These are phyloP conservation scores for Micropoecilia bifurca DNA, from an alignment of 2,797 vertebrate species.

Conservation along the genomic window DNA sequence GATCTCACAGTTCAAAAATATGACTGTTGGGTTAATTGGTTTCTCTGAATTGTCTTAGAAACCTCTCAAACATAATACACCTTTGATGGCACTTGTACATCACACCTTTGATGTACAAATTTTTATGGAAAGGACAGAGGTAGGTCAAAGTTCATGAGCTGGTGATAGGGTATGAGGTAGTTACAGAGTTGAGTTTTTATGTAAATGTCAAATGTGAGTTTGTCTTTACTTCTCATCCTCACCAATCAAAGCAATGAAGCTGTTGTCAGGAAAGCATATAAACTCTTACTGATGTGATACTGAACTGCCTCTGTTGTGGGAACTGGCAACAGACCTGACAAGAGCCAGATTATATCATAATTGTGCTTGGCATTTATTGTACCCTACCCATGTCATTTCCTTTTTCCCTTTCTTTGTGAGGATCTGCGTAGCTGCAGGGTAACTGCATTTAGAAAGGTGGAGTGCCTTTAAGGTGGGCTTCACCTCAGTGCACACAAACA, in stretches of 20 bases:
- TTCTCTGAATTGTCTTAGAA: neutral
- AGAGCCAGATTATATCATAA: neutral
- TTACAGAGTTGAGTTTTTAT: neutral
- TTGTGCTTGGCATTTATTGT: neutral
- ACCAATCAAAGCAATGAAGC: neutral
- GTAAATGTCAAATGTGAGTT: neutral
- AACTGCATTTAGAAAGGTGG: conserved; percentile 28
- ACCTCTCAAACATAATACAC: neutral
- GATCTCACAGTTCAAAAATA: neutral
- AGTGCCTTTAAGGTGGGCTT: conserved; percentile 39
- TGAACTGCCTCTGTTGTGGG: neutral
- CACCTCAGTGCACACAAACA: conserved; percentile 37
- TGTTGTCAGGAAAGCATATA: neutral
- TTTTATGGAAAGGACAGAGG: neutral
- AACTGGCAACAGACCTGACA: neutral
- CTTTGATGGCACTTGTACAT: neutral
- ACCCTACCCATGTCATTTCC: neutral
- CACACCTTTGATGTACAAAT: neutral
- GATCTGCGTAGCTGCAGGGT: conserved; percentile 31
- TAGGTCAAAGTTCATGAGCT: neutral
- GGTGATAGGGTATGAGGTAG: neutral
- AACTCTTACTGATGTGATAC: neutral
- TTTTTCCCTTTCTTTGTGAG: conserved; percentile 29
- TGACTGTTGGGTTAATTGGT: neutral
- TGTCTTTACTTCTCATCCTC: neutral